Base-by-base conservation (phyloP, 2,888 invertebrate genomes). In the Buathra laborator region DNA sequence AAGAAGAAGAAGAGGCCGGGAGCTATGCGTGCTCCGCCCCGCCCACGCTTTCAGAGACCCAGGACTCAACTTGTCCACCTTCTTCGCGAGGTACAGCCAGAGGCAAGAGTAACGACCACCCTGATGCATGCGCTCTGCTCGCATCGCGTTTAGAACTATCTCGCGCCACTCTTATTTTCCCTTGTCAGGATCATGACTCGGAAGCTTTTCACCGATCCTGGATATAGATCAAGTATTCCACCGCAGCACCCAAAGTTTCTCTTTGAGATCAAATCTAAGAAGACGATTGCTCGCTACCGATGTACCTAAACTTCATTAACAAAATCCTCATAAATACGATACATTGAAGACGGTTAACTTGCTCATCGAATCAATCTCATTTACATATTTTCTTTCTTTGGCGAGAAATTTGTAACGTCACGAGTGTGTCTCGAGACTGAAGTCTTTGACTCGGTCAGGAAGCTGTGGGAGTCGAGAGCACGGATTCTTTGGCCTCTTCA, bases 1-100 rank as follows among this genome's bases (percentile, higher is more conserved):
- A 67, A 78, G 29, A 67, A 84, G 85, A 83, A 64, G 89, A 90
- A 91, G 91, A 90, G 92, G 93, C 92, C 92, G 92, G 93, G 92
- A 92, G 92, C 93, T 92, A 93, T 93, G 93, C 93, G 93, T 93
- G 93, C 92, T 93, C 93, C 90, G 93, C 93, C 90, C 93, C 93
- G 93, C 94, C 94, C 92, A 93, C 93, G 93, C 93, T 93, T 92
- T 92, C 93, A 93, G 90, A 93, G 93, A 92, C 92, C 90, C 90
- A 91, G 89, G 91, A 92, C 92, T 93, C 92, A 92, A 93, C 92
- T 93, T 94, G 93, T 93, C 93, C 93, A 93, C 93, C 93, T 93
- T 93, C 91, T 90, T 90, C 91, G 90, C 88, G 87, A 84, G 88
- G 91, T 92, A 92, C 92, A 93, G 91, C 91, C 92, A 88, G 88